Base-by-base conservation (phyloP, 2,888 invertebrate genomes). In the Drosophila rellima region DNA sequence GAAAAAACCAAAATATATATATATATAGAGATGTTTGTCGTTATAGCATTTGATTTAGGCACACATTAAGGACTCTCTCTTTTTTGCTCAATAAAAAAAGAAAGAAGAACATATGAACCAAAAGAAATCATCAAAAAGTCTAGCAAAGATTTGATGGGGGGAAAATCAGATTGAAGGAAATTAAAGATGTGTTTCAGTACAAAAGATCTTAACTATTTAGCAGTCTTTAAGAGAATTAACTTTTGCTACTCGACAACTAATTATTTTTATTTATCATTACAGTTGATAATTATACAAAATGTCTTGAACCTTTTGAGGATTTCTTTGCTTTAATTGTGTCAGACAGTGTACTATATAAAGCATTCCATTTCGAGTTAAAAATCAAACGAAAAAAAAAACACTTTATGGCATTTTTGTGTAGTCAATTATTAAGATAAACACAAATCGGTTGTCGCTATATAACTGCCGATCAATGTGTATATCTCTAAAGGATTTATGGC, bases 321-420 rank as follows among this genome's bases (percentile, higher is more conserved):
- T 73, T 71, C 37, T 68, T 75, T 50, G 61, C 39, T 57, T 66
- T 65, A 48, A 42, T 74, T 75, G 40, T 71, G 67, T n/a, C 64
- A 48, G 56, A 71, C 55, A 44, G 67, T 72, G 48, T 71, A 42
- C 42, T 55, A 33, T 33, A 39, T 26, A 59, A 33, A 31, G 44
- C 44, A 45, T 57, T 62, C 50, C 60, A 74, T 59, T 61, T 63
- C 6, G 11, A 54, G n/a, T 60, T 63, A 23, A 64, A 45, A 56
- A 64, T 64, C 51, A 73, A 45, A n/a, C n/a, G n/a, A n/a, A n/a
- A n/a, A n/a, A 70, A 60, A 47, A 45, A 73, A 70, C 63, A 76
- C 57, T 73, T 67, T 63, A 84, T 84, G 83, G 83, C 83, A 84
- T 84, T 84, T 84, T 84, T 84, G 83, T 85, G 83, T 83, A 80